Percentiles rank a stretch among this genome's conserved stretches.
phyloP scores from a whole-genome alignment of 2,888 invertebrate genomes.

The Acronicta aceris region DNA sequence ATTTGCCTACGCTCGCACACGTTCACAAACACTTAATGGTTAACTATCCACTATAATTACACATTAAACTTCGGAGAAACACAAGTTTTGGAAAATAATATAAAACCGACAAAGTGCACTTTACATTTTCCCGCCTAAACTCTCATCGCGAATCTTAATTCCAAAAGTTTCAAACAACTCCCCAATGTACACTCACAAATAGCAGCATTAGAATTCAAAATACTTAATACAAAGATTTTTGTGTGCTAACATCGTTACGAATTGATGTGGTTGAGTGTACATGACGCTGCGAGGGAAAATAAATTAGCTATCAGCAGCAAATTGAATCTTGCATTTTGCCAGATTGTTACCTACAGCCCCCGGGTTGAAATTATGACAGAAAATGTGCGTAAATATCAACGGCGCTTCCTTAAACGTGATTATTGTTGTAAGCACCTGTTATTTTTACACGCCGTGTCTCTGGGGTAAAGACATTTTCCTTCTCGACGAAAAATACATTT shows the following conservation, averaged over 20 bases:
- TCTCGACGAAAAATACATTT: not conserved
- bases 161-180: conserved; percentile 2
- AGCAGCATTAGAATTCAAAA: conserved; percentile 19
- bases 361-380: conserved; percentile 62
- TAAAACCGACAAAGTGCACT: too few relatives aligned
- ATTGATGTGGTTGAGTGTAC: conserved; percentile 64
- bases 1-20: too few relatives aligned
- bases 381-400: conserved; percentile 56
- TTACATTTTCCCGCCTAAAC: too few relatives aligned
- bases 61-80: too few relatives aligned
- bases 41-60: too few relatives aligned
- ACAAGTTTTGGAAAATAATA: too few relatives aligned
- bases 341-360: conserved; percentile 74
- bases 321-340: conserved; percentile 81
- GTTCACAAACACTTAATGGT: too few relatives aligned
- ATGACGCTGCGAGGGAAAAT: conserved; percentile 72
- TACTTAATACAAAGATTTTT: conserved; percentile 29
- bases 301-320: conserved; percentile 86
- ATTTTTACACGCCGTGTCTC: conserved; percentile 5
- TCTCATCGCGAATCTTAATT: not conserved
- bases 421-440: conserved; percentile 15
- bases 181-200: conserved; percentile 4
- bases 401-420: conserved; percentile 22
- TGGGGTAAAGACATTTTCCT: not conserved
- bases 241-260: conserved; percentile 48